Evolutionary conservation across 2,888 invertebrate genomes (phyloP).

Genomic region (Troglohyphantes excavatus): DNA sequence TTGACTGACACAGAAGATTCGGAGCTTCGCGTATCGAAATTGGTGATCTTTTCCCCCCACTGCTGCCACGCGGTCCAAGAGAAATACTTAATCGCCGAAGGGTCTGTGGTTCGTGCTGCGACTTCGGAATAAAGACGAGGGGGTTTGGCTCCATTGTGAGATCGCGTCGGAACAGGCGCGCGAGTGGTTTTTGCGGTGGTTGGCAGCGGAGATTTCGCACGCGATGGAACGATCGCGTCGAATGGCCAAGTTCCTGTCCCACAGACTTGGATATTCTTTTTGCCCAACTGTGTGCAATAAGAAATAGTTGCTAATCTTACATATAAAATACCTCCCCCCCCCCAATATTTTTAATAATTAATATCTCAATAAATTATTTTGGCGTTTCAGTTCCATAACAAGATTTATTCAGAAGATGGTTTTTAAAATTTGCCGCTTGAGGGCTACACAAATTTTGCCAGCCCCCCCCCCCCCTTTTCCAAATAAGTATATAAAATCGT

Average conservation of each 20-base stretch:
- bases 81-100: conserved; percentile 1
- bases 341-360: too few species aligned
- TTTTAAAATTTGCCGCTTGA: too few species aligned
- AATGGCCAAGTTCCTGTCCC: neutral
- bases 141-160: neutral
- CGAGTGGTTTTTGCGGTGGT: neutral
- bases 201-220: neutral
- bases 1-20: conserved; percentile 4
- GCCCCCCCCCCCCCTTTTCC: too few species aligned
- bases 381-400: too few species aligned
- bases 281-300: too few species aligned
- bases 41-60: neutral
- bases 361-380: too few species aligned
- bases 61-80: conserved; percentile 20
- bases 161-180: conserved; percentile 14
- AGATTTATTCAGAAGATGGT: too few species aligned
- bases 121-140: neutral
- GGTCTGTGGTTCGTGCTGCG: conserved; percentile 23
- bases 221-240: conserved; percentile 16
- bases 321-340: too few species aligned
- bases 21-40: conserved; percentile 24
- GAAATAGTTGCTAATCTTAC: too few species aligned
- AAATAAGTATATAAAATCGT: too few species aligned
- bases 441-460: too few species aligned
- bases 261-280: too few species aligned